Evolutionary conservation across 2,113 vertebrate genomes (phyloP), one percentile per base, ranked within the genome.

Genomic region (Siphamia tubifer): DNA sequence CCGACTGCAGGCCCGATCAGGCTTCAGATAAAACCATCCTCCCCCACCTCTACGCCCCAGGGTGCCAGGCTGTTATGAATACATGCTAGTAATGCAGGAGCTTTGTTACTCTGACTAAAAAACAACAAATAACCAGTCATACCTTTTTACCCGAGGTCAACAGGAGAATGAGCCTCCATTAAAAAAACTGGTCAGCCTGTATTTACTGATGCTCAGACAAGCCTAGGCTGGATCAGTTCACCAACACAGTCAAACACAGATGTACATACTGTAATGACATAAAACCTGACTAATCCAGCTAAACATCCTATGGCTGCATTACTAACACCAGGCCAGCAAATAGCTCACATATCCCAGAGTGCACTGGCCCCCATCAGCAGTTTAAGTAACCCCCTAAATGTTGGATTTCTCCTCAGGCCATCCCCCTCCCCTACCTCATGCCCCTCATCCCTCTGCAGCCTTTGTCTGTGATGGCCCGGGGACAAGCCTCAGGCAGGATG

Each of bases 391-490:
- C 45, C 53, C 42, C 27, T 5, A 40, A 61, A 61, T 47, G 38
- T 45, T 42, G 44, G 40, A 54, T 56, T 43, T 38, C 64, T 23
- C 62, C 21, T 7, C 28, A 30, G 13, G 31, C 16, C 6, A 17
- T 4, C 24, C 38, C 61, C 21, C 38, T 6, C 21, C 27, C 44
- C 31, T 4, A 23, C 12, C 25, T 58, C 27, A 25, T 8, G 8
- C 8, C 36, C 55, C 55, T 62, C 83, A 12, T 43, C 55, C 27
- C 42, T 52, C 34, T 21, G 57, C 53, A 44, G 92, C 83, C 92
- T 94, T 95, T 94, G 94, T 94, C 82, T 81, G 86, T 84, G 86
- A 90, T 90, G 90, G 90, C 93, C 92, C 92, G 89, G 79, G 58
- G 77, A 89, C 88, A 83, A 12, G 92, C 85, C 90, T 87, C 88